These are phyloP conservation scores for Syngnathoides biaculeatus DNA, from an alignment of 2,113 vertebrate species.

Conservation along the genomic window DNA sequence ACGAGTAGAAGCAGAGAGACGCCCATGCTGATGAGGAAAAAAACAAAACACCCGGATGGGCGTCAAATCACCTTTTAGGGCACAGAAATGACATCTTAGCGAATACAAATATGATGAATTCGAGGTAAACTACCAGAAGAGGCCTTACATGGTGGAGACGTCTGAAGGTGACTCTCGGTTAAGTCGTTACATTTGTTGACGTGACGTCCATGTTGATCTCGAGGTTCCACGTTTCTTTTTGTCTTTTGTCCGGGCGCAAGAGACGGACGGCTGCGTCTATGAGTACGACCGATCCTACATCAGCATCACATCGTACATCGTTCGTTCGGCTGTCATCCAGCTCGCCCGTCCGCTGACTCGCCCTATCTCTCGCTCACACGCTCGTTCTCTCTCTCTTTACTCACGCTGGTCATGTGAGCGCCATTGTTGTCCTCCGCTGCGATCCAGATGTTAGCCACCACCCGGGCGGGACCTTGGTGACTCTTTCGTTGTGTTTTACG, in stretches of 20 bases:
- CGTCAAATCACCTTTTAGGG: not conserved
- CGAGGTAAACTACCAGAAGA: no score
- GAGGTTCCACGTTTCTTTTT: not conserved
- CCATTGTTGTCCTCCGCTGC: slow-evolving; percentile 45
- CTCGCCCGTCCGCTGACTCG: slow-evolving; percentile 8
- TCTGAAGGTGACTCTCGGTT: not conserved
- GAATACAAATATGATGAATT: not conserved
- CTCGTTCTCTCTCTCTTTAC: not conserved
- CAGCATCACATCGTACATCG: not conserved
- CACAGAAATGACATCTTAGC: not conserved
- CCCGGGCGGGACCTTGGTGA: not conserved
- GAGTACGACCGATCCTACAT: no score
- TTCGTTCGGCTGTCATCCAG: slow-evolving; percentile 20
- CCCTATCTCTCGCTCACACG: slow-evolving; percentile 8
- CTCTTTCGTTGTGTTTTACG: not conserved
- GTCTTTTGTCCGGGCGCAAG: no score
- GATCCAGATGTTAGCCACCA: slow-evolving; percentile 62
- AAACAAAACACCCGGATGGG: no score
- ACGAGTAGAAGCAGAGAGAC: not conserved
- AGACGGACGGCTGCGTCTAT: no score
- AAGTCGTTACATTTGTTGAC: not conserved
- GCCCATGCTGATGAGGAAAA: not conserved
- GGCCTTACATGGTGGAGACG: not conserved
- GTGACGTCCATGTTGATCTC: slow-evolving; percentile 11
- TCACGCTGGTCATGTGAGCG: slow-evolving; percentile 45